Evolutionary conservation across 1,140 invertebrate genomes (phyloP).

Genomic region (Andricus grossulariae): DNA sequence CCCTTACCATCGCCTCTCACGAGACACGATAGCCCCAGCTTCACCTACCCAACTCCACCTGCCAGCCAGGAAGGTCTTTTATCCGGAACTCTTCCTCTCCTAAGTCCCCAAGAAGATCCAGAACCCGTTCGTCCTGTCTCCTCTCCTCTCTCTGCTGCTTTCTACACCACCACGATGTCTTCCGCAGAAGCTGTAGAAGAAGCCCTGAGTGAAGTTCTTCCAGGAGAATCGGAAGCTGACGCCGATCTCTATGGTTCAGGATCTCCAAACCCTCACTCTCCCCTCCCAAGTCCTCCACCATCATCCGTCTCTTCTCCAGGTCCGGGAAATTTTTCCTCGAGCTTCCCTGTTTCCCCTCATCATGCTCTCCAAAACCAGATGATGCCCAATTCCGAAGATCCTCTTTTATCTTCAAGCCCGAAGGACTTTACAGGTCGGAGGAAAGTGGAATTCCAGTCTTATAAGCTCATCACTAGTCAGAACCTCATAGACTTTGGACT

Average conservation of each 20-base stretch:
- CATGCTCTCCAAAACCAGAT: slow-evolving; percentile 82
- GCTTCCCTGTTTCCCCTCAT: slow-evolving; percentile 76
- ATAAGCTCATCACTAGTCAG: slow-evolving; percentile 79
- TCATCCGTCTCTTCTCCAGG: slow-evolving; percentile 78
- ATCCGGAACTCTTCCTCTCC: slow-evolving; percentile 74
- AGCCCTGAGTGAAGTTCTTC: slow-evolving; percentile 86
- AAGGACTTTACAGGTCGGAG: slow-evolving; percentile 83
- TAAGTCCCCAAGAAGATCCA: slow-evolving; percentile 75
- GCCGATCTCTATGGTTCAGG: slow-evolving; percentile 78
- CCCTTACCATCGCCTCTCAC: slow-evolving; percentile 83
- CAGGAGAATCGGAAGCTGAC: slow-evolving; percentile 82
- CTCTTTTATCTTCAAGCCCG: slow-evolving; percentile 86
- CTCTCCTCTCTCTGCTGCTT: slow-evolving; percentile 85
- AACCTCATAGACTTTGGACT: slow-evolving; percentile 78
- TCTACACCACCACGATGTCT: slow-evolving; percentile 90
- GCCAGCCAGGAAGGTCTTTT: slow-evolving; percentile 86
- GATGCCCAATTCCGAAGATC: slow-evolving; percentile 91
- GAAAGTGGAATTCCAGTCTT: slow-evolving; percentile 80
- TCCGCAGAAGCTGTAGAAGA: slow-evolving; percentile 90
- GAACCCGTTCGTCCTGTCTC: slow-evolving; percentile 81
- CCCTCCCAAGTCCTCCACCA: slow-evolving; percentile 78
- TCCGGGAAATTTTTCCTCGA: slow-evolving; percentile 73
- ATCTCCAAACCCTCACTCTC: slow-evolving; percentile 79
- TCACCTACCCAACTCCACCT: slow-evolving; percentile 89
- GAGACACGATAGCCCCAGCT: slow-evolving; percentile 79